Percentiles rank a stretch among this genome's conserved stretches.
These are phyloP conservation scores for Euura lappo DNA, from an alignment of 1,140 invertebrate species.

Conservation along the genomic window DNA sequence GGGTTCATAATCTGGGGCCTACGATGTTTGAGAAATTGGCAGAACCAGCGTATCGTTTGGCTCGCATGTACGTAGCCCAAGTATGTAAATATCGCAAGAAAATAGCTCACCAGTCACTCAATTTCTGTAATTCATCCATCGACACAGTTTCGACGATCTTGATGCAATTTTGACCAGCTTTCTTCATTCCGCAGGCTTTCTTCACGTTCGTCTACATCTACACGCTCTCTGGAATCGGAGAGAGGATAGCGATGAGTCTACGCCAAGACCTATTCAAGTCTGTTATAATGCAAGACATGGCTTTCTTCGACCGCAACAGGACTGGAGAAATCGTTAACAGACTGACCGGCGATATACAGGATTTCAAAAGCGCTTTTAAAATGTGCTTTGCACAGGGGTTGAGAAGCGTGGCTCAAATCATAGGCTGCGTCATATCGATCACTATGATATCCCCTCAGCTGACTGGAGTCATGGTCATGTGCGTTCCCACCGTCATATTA, in stretches of 20 bases:
- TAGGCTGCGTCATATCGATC: slow-evolving; percentile 80
- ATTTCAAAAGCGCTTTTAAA: slow-evolving; percentile 97
- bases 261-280: slow-evolving; percentile 83
- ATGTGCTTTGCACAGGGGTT: slow-evolving; percentile 88
- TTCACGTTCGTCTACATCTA: slow-evolving; percentile 92
- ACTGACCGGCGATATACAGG: slow-evolving; percentile 92
- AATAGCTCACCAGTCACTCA: background rate
- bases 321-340: slow-evolving; percentile 91
- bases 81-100: slow-evolving; percentile 53
- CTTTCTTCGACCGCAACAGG: slow-evolving; percentile 89
- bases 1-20: slow-evolving; percentile 20
- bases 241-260: slow-evolving; percentile 82
- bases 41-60: slow-evolving; percentile 69
- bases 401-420: slow-evolving; percentile 80
- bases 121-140: too few relatives aligned
- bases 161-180: background rate
- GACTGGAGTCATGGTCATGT: slow-evolving; percentile 79
- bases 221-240: slow-evolving; percentile 83
- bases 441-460: slow-evolving; percentile 87
- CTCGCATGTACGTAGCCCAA: slow-evolving; percentile 74
- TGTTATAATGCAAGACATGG: slow-evolving; percentile 86
- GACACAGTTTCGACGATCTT: too few relatives aligned
- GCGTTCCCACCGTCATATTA: slow-evolving; percentile 83
- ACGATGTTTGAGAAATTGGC: slow-evolving; percentile 69
- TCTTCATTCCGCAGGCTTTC: slow-evolving; percentile 68